Evolutionary conservation across 2,888 invertebrate species (phyloP), one percentile per base, ranked within the genome.

Genomic region (Psylliodes chrysocephalus): DNA sequence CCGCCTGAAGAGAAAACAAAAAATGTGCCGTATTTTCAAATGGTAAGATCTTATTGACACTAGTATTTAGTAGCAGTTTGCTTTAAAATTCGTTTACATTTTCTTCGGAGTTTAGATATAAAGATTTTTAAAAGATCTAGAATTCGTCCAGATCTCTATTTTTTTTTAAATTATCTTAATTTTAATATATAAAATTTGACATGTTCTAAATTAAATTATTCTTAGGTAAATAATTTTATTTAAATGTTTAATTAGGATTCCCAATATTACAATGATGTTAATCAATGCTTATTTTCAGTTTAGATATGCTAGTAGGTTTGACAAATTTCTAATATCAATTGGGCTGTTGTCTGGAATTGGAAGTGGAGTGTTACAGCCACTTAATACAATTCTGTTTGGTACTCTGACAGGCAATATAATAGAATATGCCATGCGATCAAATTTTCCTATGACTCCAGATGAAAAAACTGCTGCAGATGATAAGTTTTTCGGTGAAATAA

Each of bases 381-480:
- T 89, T 1, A 91, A 91, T 81, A 89, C 89, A 10, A 81, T 89
- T 5, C 83, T 92, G 17, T 89, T 91, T 75, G 90, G 92, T 0
- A 81, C 84, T 55, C 80, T 93, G 6, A 84, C 89, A 0, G 85
- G 88, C 65, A 84, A 86, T 30, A 89, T 92, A 84, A 88, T 82
- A 5, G 66, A 71, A 4, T 81, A 76, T 70, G 79, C 74, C 0
- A 44, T 17, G 18, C 54, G 30, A 4, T 56, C 70, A 22, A 15
- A 62, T 15, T 14, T 2, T 0, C 49, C 42, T 18, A 53, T 51
- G 33, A 53, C 74, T 4, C 30, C 66, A 0, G 52, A 66, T 0
- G 75, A 75, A 2, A 25, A 67, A 28, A 81, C 81, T 8, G 66
- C 30, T 63, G 80, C 78, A 15, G 77, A 72, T 3, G 83, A 85